Conservation (phyloP, 2,888 invertebrate genomes). For the Nemotelus nigrinus region DNA sequence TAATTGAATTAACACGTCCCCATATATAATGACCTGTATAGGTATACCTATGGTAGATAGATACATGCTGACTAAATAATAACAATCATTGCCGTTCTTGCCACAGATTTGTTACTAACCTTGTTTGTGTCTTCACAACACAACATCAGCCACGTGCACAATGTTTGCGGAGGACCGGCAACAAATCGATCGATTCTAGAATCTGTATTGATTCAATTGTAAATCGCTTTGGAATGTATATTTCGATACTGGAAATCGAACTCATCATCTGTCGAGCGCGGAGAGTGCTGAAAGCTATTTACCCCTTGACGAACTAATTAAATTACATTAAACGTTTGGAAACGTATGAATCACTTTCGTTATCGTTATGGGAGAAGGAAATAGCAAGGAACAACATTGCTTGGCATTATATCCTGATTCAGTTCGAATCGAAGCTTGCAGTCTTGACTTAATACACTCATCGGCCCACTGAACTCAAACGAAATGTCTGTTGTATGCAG, state of each 20-base stretch:
- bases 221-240: constrained; percentile 17
- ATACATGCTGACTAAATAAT: too few species aligned
- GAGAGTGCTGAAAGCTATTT: constrained; percentile 3
- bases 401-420: background rate
- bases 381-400: background rate
- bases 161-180: background rate
- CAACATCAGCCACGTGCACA: background rate
- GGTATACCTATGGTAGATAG: too few species aligned
- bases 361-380: constrained; percentile 47
- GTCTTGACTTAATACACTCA: too few species aligned
- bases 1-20: too few species aligned
- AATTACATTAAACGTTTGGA: constrained; percentile 42
- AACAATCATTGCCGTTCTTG: background rate
- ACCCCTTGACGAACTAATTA: constrained; percentile 43
- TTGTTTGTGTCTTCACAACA: constrained; percentile 8
- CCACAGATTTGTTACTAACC: constrained; percentile 20
- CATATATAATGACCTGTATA: too few species aligned
- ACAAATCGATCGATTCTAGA: constrained; percentile 22
- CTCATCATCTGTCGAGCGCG: constrained; percentile 10
- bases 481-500: too few species aligned
- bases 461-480: too few species aligned
- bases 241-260: constrained; percentile 20
- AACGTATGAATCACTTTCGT: constrained; percentile 48
- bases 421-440: too few species aligned
- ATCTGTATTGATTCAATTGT: constrained; percentile 18